Base-by-base conservation (phyloP, 1,140 invertebrate genomes). In the Dreissena polymorpha region DNA sequence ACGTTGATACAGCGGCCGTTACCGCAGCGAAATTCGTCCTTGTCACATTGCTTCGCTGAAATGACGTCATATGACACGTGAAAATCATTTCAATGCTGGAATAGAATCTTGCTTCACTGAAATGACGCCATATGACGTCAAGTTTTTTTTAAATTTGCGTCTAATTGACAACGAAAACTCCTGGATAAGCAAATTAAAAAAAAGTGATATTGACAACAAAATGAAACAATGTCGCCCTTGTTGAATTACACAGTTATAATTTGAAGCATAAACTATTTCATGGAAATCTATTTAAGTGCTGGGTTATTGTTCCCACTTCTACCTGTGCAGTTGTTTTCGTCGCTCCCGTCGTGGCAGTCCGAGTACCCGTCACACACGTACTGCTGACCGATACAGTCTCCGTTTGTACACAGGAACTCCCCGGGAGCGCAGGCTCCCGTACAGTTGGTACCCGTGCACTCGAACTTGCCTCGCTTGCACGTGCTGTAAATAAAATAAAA, bases 271-370 rank as follows among this genome's bases (percentile, higher is more conserved):
- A n/a, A n/a, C n/a, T n/a, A n/a, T n/a, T n/a, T n/a, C n/a, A n/a
- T n/a, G n/a, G n/a, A n/a, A n/a, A n/a, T n/a, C n/a, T n/a, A n/a
- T n/a, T n/a, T n/a, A n/a, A n/a, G n/a, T n/a, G n/a, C n/a, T n/a
- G n/a, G n/a, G n/a, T n/a, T n/a, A n/a, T n/a, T n/a, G n/a, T n/a
- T n/a, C n/a, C n/a, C n/a, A 39, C 2, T 5, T 39, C 72, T 85
- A 81, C 84, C 53, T 82, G 80, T 67, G 78, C 89, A 90, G 63
- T 87, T 73, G 3, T 55, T 0, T 63, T 90, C 89, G 72, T 90
- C 89, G 25, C 85, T 86, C 14, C 85, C 87, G 23, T 89, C 86
- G 13, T 67, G 25, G 51, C 90, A 91, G 64, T 91, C 88, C 0
- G 69, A 23, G 29, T 65, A 64, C 0, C 81, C 81, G 67, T 91